Evolutionary conservation across 1,140 invertebrate species (phyloP).

Genomic region (Bombus haemorrhoidalis): DNA sequence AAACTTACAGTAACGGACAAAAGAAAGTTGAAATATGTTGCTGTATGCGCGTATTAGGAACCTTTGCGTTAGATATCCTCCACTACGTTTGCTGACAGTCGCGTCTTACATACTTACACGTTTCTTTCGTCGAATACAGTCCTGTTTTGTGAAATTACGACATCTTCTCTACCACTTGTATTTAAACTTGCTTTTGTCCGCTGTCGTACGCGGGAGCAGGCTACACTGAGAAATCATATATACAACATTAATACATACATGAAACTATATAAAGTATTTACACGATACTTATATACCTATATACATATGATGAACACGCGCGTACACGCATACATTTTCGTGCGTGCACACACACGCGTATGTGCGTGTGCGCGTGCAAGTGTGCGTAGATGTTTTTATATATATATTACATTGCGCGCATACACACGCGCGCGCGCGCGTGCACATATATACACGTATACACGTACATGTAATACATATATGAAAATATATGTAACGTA

Average conservation of each 20-base stretch:
- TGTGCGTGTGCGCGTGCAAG: constrained; percentile 25
- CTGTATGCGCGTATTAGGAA: no score
- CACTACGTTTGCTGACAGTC: no score
- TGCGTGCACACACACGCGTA: constrained; percentile 48
- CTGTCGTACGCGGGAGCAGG: background rate
- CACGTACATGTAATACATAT: constrained; percentile 34
- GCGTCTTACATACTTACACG: no score
- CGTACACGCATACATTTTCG: constrained; percentile 33
- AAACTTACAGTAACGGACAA: background rate
- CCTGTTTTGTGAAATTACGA: no score
- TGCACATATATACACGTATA: constrained; percentile 22
- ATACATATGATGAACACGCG: constrained; percentile 2
- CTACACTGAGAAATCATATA: background rate
- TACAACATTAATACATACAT: constrained; percentile 27
- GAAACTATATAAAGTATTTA: constrained; percentile 57
- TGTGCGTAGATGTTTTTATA: constrained; percentile 34
- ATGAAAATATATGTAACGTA: constrained; percentile 33
- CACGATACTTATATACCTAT: constrained; percentile 48
- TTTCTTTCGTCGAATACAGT: no score
- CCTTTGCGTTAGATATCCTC: no score
- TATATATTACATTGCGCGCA: constrained; percentile 5
- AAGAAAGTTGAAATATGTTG: no score
- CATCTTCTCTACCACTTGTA: rapidly evolving
- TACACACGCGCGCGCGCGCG: background rate
- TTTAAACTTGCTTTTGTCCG: no score